Conservation (phyloP, 2,113 vertebrate genomes). For the Morone saxatilis region DNA sequence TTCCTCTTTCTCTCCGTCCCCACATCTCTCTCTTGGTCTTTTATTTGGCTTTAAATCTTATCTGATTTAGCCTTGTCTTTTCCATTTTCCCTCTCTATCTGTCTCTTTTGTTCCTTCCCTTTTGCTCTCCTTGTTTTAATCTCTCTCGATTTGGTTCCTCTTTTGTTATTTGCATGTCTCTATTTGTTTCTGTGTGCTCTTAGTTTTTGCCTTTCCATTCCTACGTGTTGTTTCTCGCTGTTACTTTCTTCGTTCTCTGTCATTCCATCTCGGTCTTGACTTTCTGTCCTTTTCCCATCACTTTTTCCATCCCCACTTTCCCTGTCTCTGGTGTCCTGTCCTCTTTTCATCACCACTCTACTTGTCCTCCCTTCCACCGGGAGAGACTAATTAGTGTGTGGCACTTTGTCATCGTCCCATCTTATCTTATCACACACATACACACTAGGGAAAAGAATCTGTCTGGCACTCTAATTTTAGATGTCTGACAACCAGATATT, state of each 20-base stretch:
- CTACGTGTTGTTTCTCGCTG: background rate
- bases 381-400: slow-evolving; percentile 75
- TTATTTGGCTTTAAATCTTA: background rate
- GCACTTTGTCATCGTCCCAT: slow-evolving; percentile 71
- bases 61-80: too few relatives aligned
- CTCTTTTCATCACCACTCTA: slow-evolving; percentile 64
- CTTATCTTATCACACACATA: slow-evolving; percentile 62
- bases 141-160: background rate
- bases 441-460: slow-evolving; percentile 60
- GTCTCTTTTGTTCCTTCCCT: background rate
- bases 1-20: background rate
- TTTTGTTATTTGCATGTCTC: background rate
- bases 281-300: slow-evolving; percentile 52
- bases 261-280: slow-evolving; percentile 31
- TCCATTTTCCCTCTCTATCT: background rate
- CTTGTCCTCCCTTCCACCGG: slow-evolving; percentile 58
- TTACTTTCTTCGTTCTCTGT: background rate
- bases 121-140: background rate
- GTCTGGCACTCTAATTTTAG: slow-evolving; percentile 77
- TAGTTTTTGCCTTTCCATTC: background rate
- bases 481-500: slow-evolving; percentile 63
- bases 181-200: background rate
- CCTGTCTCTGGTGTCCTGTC: slow-evolving; percentile 70
- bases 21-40: background rate
- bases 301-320: slow-evolving; percentile 47